phyloP scores from a whole-genome alignment of 2,113 vertebrate species.

The Rhea americana region DNA sequence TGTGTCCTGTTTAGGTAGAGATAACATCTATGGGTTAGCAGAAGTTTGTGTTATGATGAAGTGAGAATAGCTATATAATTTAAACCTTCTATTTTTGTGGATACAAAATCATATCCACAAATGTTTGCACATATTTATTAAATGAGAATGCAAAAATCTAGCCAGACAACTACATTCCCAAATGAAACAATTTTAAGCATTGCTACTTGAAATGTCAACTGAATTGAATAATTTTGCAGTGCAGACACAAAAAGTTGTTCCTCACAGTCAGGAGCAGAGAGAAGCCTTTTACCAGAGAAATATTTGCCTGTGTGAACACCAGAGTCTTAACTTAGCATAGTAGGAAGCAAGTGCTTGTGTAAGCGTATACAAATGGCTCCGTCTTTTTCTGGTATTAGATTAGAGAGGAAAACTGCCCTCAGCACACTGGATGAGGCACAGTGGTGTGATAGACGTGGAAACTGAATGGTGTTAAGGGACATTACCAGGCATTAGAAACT shows the following conservation, averaged over 20 bases:
- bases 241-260: background rate
- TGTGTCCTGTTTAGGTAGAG: background rate
- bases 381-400: background rate
- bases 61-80: fast-evolving
- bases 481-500: background rate
- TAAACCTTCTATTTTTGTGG: background rate
- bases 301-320: background rate
- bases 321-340: background rate
- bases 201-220: background rate
- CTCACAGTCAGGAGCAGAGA: background rate
- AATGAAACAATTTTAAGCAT: background rate
- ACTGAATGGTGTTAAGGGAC: background rate
- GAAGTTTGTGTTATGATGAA: background rate
- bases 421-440: background rate
- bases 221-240: background rate
- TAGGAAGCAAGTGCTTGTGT: background rate
- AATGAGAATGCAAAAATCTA: background rate
- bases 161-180: background rate
- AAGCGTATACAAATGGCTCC: background rate
- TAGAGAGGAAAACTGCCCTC: background rate
- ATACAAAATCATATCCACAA: background rate
- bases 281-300: background rate
- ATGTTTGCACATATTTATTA: background rate
- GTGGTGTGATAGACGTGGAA: background rate
- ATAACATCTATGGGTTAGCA: background rate